Evolutionary conservation across 2,888 invertebrate species (phyloP).

Genomic region (Ophion ventricosus): DNA sequence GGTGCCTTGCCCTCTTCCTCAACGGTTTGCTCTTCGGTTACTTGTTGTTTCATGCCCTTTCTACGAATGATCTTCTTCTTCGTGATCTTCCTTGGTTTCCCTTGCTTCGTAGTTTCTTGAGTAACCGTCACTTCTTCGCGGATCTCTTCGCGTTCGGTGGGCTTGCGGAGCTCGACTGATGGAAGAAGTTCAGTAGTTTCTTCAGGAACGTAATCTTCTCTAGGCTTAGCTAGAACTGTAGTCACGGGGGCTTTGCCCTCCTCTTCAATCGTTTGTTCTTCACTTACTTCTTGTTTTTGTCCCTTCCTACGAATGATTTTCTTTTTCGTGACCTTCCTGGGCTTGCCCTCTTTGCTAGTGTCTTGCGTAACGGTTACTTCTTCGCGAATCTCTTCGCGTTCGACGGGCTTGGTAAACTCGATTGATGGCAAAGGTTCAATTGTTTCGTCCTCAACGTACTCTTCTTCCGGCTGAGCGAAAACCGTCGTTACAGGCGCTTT

Average conservation of each 20-base stretch:
- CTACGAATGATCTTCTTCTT: slow-evolving; percentile 73
- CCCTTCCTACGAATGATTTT: slow-evolving; percentile 81
- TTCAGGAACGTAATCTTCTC: slow-evolving; percentile 57
- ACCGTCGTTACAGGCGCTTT: slow-evolving; percentile 80
- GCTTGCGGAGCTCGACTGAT: slow-evolving; percentile 74
- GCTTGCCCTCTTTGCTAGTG: slow-evolving; percentile 69
- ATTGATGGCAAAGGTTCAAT: no score
- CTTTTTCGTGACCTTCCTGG: slow-evolving; percentile 78
- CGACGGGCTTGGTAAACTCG: slow-evolving; percentile 74
- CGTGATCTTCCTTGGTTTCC: slow-evolving; percentile 81
- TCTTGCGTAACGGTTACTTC: slow-evolving; percentile 75
- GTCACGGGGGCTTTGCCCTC: slow-evolving; percentile 83
- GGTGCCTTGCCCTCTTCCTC: slow-evolving; percentile 80
- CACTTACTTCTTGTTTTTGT: slow-evolving; percentile 81
- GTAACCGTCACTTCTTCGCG: slow-evolving; percentile 73
- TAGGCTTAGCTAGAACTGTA: slow-evolving; percentile 78
- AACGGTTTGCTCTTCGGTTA: slow-evolving; percentile 82
- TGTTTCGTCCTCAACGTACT: slow-evolving; percentile 17
- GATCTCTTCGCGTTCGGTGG: slow-evolving; percentile 43
- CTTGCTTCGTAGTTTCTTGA: slow-evolving; percentile 76
- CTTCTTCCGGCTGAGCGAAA: slow-evolving; percentile 73
- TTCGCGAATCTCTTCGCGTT: slow-evolving; percentile 79
- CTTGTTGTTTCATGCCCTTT: slow-evolving; percentile 82
- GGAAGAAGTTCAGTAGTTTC: slow-evolving; percentile 32
- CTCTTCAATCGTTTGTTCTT: slow-evolving; percentile 74